phyloP scores from a whole-genome alignment of 2,113 vertebrate genomes.

The Bostrychus sinensis region DNA sequence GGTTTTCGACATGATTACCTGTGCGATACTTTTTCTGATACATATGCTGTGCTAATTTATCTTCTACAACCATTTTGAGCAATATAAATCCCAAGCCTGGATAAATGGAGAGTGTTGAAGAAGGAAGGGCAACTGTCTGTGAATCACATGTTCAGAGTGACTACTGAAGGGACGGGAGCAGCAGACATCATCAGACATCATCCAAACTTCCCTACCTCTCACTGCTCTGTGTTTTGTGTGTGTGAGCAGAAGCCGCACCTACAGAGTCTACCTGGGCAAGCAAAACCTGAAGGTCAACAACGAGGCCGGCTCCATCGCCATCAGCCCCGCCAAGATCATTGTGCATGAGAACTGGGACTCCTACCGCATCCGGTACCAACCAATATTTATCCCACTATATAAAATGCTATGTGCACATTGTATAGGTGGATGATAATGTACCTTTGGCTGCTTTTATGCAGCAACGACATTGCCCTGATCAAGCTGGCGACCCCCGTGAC shows the following conservation, averaged over 20 bases:
- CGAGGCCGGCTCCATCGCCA: slow-evolving; percentile 75
- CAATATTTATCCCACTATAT: background rate
- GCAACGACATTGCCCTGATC: slow-evolving; percentile 92
- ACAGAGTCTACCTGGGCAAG: slow-evolving; percentile 85
- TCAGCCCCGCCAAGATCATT: slow-evolving; percentile 76
- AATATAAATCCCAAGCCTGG: too few species aligned
- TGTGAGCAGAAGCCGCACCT: slow-evolving; percentile 73
- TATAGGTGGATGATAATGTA: background rate
- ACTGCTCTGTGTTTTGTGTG: background rate
- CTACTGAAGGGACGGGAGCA: too few species aligned
- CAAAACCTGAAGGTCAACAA: slow-evolving; percentile 71
- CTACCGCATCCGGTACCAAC: slow-evolving; percentile 72
- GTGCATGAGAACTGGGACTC: slow-evolving; percentile 83
- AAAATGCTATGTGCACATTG: too few species aligned
- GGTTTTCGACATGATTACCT: too few species aligned
- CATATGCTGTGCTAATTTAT: too few species aligned
- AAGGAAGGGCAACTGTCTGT: too few species aligned
- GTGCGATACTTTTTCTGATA: too few species aligned
- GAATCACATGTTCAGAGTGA: too few species aligned
- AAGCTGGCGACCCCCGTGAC: slow-evolving; percentile 80
- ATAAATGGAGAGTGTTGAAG: too few species aligned
- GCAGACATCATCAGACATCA: too few species aligned
- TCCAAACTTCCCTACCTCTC: background rate
- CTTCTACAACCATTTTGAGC: too few species aligned
- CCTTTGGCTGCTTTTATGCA: slow-evolving; percentile 35